Conservation (phyloP, 1,140 invertebrate species). For the Caenorhabditis brenneri region DNA sequence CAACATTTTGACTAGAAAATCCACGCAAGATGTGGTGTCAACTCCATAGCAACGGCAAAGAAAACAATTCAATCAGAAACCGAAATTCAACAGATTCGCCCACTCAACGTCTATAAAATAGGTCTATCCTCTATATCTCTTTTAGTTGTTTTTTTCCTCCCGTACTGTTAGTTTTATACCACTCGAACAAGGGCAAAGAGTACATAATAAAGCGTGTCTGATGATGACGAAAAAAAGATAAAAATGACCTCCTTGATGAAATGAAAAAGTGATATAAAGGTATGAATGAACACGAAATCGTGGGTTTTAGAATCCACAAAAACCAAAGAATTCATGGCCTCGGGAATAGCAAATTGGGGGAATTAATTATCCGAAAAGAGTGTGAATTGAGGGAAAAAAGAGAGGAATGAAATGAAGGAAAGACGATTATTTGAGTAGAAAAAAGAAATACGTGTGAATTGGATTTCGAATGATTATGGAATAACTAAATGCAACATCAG, state of each 20-base stretch:
- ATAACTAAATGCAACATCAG: background rate
- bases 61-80: too few species aligned
- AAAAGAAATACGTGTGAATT: background rate
- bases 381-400: conserved; percentile 5
- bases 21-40: too few species aligned
- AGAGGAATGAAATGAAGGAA: too few species aligned
- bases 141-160: background rate
- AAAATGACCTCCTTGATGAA: conserved; percentile 8
- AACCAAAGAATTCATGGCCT: conserved; percentile 2
- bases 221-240: background rate
- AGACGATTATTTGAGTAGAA: background rate
- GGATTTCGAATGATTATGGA: background rate
- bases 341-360: conserved; percentile 27
- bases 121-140: background rate
- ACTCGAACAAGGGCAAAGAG: conserved; percentile 17
- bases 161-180: conserved; percentile 12
- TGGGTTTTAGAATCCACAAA: background rate
- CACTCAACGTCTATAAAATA: background rate
- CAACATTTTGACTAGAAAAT: too few species aligned
- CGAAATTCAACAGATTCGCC: background rate
- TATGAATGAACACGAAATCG: background rate
- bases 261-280: background rate
- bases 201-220: conserved; percentile 28
- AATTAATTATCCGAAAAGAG: conserved; percentile 39
- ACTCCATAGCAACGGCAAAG: too few species aligned